phyloP scores from a whole-genome alignment of 64 coral and sea anemone genomes.

The Trachythela sp. region DNA sequence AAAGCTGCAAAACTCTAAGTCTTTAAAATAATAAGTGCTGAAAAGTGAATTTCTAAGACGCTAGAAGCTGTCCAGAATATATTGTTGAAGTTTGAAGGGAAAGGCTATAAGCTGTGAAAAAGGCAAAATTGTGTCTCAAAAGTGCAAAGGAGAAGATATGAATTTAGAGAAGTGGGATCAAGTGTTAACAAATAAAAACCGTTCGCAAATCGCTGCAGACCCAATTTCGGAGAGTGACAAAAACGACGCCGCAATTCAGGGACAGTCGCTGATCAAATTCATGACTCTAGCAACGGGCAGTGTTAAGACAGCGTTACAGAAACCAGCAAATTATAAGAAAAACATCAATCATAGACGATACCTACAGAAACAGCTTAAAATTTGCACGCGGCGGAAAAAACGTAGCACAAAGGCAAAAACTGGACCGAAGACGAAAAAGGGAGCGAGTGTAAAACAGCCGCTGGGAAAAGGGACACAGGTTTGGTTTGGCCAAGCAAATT shows the following conservation, averaged over 20 bases:
- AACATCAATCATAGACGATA: neutral
- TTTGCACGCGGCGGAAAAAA: neutral
- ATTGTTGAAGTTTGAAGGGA: no score
- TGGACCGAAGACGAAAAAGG: neutral
- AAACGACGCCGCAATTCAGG: neutral
- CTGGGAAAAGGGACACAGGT: neutral
- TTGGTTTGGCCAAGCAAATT: neutral
- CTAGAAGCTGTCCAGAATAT: no score
- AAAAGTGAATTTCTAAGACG: no score
- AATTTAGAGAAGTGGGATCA: neutral
- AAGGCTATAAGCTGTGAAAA: no score
- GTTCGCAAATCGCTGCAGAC: neutral
- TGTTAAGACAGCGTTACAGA: constrained; percentile 11
- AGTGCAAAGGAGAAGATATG: no score
- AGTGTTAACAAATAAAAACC: neutral
- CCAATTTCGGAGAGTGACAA: neutral
- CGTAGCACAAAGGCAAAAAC: neutral
- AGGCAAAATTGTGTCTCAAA: no score
- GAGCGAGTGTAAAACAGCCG: neutral
- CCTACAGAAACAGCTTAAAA: constrained; percentile 7
- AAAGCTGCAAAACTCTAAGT: no score
- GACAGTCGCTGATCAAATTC: neutral
- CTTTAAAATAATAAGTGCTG: no score
- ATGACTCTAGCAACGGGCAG: neutral
- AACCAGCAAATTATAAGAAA: constrained; percentile 7